Base-by-base conservation (phyloP, 2,888 invertebrate species). In the Abrostola tripartita region DNA sequence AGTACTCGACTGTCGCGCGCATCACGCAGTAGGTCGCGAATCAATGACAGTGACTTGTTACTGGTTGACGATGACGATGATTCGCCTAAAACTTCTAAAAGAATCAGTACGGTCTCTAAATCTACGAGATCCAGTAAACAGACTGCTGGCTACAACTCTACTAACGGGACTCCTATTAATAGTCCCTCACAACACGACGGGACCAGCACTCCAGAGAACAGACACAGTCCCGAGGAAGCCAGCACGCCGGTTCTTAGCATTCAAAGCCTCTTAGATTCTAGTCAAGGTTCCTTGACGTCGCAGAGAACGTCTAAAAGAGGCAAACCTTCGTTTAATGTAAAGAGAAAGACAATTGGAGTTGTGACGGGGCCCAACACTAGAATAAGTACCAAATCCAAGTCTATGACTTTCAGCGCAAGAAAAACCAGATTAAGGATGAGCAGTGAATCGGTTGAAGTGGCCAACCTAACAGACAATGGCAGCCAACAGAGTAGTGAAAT, bases 161-260 rank as follows among this genome's bases (percentile, higher is more conserved):
- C 42, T 5, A 44, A 52, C 5, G 11, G 35, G 2, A 60, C 76
- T 11, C 47, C 65, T 5, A 35, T 41, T 0, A 51, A 49, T 0
- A 68, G 56, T 35, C 67, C 78, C 0, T 55, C 65, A 1, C 68
- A 52, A 5, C 57, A 67, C 5, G 76, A 79, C 8, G 92, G 92
- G 0, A 71, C 61, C 5, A 78, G 77, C 8, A 93, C 93, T 0
- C 93, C 93, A 0, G 90, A 90, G 44, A 88, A 89, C 41, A 73
- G 77, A 6, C 76, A 65, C 4, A 90, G 88, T 54, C 90, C 90
- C 0, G 83, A 84, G 42, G 90, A 88, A 44, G 82, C 82, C 1
- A 85, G 84, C 0, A 94, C 94, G 1, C 94, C 94, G 0, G 85
- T 93, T 0, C 74, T 93, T 0, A 90, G 84, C 67, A 92, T 93